Conservation (phyloP, 2,113 vertebrate genomes). For the Gavialis gangeticus region DNA sequence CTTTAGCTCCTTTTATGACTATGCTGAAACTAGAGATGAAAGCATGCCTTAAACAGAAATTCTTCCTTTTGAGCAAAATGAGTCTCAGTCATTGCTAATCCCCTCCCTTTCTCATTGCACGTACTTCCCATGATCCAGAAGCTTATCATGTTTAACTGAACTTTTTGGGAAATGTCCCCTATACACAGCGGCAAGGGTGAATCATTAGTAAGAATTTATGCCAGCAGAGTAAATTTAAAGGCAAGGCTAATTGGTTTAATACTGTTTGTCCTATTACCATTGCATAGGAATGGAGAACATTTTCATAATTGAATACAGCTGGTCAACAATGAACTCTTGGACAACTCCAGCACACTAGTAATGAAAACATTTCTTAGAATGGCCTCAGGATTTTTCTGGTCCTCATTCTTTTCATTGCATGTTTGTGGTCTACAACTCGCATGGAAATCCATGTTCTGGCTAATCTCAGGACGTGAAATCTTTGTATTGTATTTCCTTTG, state of each 20-base stretch:
- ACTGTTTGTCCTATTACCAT: background rate
- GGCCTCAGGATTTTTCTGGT: background rate
- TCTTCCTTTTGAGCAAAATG: too few relatives aligned
- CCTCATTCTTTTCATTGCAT: background rate
- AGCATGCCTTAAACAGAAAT: too few relatives aligned
- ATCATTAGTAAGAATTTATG: background rate
- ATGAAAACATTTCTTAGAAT: background rate
- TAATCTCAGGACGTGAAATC: background rate
- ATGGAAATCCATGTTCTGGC: background rate
- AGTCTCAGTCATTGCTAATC: background rate
- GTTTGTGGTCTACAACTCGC: background rate
- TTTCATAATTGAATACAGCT: background rate
- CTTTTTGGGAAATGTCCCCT: background rate
- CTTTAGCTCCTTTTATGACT: too few relatives aligned
- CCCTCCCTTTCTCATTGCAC: background rate
- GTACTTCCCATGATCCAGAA: background rate
- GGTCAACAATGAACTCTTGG: background rate
- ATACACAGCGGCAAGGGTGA: too few relatives aligned
- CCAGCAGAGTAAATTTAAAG: background rate
- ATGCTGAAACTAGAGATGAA: too few relatives aligned
- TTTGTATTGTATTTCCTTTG: background rate
- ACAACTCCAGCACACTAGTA: background rate
- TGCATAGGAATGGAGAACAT: background rate
- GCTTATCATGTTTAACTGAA: background rate
- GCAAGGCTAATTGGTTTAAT: rapidly evolving